Evolutionary conservation across 1,140 invertebrate genomes (phyloP).

Genomic region (Drosophila subobscura): DNA sequence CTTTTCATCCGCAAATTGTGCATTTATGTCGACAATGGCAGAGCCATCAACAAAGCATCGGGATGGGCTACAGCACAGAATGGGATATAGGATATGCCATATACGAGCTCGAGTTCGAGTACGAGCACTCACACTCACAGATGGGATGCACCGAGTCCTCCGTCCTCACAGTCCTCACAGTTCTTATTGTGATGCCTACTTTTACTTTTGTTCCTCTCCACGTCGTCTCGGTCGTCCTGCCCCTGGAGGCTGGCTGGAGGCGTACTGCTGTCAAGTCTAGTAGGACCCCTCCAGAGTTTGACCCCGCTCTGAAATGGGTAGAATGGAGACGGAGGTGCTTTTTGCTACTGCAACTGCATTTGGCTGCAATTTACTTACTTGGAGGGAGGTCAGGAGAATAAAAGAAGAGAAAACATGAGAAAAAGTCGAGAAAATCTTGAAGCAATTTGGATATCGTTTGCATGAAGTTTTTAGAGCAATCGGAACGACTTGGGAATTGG

Average conservation of each 20-base stretch:
- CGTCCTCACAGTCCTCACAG: slow-evolving; percentile 9
- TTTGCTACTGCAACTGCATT: too few relatives aligned
- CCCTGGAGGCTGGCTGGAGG: slow-evolving; percentile 32
- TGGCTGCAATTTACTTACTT: too few relatives aligned
- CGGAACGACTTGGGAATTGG: too few relatives aligned
- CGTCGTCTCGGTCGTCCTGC: slow-evolving; percentile 22
- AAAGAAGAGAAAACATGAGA: too few relatives aligned
- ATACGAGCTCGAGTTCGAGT: neutral
- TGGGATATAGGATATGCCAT: slow-evolving; percentile 30
- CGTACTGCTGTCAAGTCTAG: slow-evolving; percentile 55
- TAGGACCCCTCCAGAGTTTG: neutral
- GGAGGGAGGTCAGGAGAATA: too few relatives aligned
- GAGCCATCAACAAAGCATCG: slow-evolving; percentile 45
- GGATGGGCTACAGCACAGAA: slow-evolving; percentile 33
- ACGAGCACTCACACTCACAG: neutral
- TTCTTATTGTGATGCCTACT: slow-evolving; percentile 43
- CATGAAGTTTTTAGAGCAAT: too few relatives aligned
- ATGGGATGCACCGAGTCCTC: slow-evolving; percentile 25
- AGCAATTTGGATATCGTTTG: too few relatives aligned
- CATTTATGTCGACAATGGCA: slow-evolving; percentile 78
- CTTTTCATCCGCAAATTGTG: slow-evolving; percentile 80
- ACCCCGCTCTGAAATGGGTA: too few relatives aligned
- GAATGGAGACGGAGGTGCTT: neutral
- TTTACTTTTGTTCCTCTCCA: slow-evolving; percentile 53
- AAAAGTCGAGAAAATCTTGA: too few relatives aligned